Base-by-base conservation (phyloP, 2,797 vertebrate species). In the Lithobates sylvaticus region DNA sequence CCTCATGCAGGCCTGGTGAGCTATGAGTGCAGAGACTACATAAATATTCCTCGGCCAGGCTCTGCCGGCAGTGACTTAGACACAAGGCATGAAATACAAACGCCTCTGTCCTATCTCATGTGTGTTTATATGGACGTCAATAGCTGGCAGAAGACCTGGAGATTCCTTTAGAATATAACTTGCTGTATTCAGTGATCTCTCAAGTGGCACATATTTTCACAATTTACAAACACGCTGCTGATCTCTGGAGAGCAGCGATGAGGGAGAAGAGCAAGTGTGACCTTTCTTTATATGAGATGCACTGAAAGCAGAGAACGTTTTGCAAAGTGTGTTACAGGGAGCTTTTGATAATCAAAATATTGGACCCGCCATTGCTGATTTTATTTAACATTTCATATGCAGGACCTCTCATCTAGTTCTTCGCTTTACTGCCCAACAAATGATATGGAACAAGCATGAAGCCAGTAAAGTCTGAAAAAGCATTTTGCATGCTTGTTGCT, bases 81-180 rank as follows among this genome's bases (percentile, higher is more conserved):
- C 54, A 79, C 76, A 42, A 80, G 39, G 76, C 70, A 75, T 75
- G 39, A 26, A 54, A 50, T 74, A 74, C 36, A 70, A 81, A 68
- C 54, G 34, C 29, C 47, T 58, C 84, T 86, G 84, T 81, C 77
- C 84, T 80, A 23, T 44, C 78, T 86, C 84, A 86, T 61, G 50
- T 29, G 12, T 86, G 84, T 86, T 86, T 86, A 86, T 69, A 76
- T 39, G 73, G 78, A 76, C 67, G 84, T 86, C 84, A 81, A 76
- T 81, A 74, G 73, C 84, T 81, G 71, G 61, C 61, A 76, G 67
- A 23, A 71, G 72, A 81, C 65, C 44, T 74, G 84, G 84, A 86
- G 72, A 86, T 81, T 75, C 71, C 78, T 81, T 81, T 75, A 61
- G 81, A 78, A 85, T 75, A 68, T 29, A 27, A 68, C 77, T 73